Conservation (phyloP, 1,140 invertebrate species). For the Conus betulinus region DNA sequence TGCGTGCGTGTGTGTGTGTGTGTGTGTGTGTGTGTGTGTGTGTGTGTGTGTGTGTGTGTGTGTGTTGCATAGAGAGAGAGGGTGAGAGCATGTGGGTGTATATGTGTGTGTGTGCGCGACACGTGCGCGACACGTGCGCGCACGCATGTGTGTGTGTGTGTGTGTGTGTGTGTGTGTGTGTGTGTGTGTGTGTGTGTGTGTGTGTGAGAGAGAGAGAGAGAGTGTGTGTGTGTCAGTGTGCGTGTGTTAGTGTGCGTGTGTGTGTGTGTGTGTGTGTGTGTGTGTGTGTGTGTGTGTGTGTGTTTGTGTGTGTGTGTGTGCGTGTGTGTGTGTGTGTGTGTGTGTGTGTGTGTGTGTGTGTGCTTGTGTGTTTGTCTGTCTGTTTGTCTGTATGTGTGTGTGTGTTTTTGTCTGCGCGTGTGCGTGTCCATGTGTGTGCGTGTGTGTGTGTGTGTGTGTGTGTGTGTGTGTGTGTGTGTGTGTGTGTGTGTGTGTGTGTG, state of each 20-base stretch:
- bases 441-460: neutral
- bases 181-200: no score
- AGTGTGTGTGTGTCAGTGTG: neutral
- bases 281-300: neutral
- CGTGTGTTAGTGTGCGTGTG: neutral
- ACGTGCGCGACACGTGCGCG: no score
- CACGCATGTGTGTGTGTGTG: no score
- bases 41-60: no score
- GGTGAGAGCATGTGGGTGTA: no score
- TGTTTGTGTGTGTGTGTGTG: neutral
- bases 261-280: neutral
- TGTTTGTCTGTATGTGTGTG: neutral
- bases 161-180: no score
- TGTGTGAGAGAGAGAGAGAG: no score
- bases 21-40: no score
- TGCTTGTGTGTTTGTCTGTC: neutral
- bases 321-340: neutral
- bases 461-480: neutral
- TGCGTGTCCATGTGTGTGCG: neutral
- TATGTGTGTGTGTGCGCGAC: no score
- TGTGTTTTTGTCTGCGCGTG: neutral
- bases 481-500: no score
- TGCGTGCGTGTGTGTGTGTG: no score
- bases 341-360: neutral
- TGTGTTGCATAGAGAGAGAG: no score